Conservation (phyloP, 2,113 vertebrate species). For the Canis aureus region DNA sequence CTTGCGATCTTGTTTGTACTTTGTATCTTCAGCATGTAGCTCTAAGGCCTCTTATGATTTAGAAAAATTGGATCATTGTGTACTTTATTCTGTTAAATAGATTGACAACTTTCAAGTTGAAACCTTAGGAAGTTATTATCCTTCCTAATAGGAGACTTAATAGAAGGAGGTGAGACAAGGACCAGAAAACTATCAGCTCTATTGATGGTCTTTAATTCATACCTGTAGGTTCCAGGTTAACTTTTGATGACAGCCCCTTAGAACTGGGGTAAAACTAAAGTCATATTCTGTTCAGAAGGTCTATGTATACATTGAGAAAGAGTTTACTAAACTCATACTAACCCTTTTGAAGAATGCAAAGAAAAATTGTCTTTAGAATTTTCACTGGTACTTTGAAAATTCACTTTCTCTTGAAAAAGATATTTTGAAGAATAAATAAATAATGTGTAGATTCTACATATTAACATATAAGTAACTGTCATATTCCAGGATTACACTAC, state of each 20-base stretch:
- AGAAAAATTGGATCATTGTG: slow-evolving; percentile 34
- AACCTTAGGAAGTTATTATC: slow-evolving; percentile 8
- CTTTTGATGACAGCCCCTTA: neutral
- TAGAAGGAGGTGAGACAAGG: neutral
- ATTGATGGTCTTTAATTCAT: slow-evolving; percentile 33
- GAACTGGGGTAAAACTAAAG: slow-evolving; percentile 15
- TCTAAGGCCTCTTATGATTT: slow-evolving; percentile 6
- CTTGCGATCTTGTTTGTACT: neutral
- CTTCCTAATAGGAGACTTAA: slow-evolving; percentile 22
- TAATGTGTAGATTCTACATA: neutral
- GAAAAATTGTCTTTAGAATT: slow-evolving; percentile 49
- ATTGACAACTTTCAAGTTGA: slow-evolving; percentile 49
- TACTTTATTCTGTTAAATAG: slow-evolving; percentile 54
- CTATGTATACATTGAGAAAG: neutral
- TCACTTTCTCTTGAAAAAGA: slow-evolving; percentile 32
- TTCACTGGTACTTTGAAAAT: slow-evolving; percentile 27
- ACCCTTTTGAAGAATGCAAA: slow-evolving; percentile 4
- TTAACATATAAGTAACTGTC: neutral
- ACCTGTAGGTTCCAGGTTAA: slow-evolving; percentile 4
- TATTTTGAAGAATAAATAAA: slow-evolving; percentile 44
- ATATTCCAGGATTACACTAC: neutral
- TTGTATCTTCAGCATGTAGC: neutral
- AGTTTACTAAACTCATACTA: neutral
- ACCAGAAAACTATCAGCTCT: neutral
- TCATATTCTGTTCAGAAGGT: neutral